Evolutionary conservation across 2,113 vertebrate species (phyloP), one percentile per base, ranked within the genome.

Genomic region (Nesogale talazaci): DNA sequence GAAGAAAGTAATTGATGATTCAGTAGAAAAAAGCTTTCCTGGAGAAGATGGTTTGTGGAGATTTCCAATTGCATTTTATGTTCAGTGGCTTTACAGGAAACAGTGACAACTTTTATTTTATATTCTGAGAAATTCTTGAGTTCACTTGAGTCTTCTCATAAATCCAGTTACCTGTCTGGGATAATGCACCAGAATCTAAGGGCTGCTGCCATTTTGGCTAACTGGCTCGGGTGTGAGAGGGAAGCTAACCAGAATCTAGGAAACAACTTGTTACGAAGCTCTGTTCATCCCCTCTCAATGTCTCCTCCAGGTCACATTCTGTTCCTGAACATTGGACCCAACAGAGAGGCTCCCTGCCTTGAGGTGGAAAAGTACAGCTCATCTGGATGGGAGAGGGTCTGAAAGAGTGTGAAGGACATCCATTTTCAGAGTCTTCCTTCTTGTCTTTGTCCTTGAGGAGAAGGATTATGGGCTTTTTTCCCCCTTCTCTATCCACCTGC

Each of bases 171-270:
- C 22, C 74, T 69, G 42, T 20, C 5, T 27, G 9, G 8, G 25
- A 36, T 42, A 38, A 29, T 85, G 46, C 2, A 12, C 65, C 27
- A 59, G 75, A 65, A 83, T 69, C 84, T 81, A 91, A 78, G 46
- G 38, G 85, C 86, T 72, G 52, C 34, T 90, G 86, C 86, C 74
- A 70, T 38, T 89, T 94, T 90, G 77, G 23, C 57, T 90, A 19
- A 86, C 17, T 36, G 81, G 70, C 61, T 90, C 89, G 42, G 9
- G 31, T 83, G 29, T 0, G 1, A 57, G 36, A 15, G 40, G 81
- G 56, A 92, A 16, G 70, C 46, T 52, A 59, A 82, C 63, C 78
- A 91, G 63, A 82, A 95, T 52, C 67, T 14, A 61, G 87, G 89
- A 94, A 79, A 86, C 63, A 78, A 36, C 6, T 77, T 56, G 36